These are phyloP conservation scores for Solenopsis fugax DNA, from an alignment of 1,140 invertebrate genomes.

Conservation along the genomic window DNA sequence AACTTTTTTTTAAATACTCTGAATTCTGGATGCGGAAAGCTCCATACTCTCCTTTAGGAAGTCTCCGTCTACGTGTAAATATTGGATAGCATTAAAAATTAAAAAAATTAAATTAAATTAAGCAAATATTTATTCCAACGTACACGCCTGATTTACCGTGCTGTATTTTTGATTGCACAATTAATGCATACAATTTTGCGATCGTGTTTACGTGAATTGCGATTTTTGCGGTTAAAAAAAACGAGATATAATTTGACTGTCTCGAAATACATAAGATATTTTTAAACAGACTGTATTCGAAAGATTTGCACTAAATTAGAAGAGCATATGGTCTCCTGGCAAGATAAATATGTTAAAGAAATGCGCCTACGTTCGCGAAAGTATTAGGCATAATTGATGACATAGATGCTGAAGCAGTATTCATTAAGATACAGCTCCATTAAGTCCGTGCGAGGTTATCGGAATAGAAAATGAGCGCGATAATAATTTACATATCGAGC, in stretches of 20 bases:
- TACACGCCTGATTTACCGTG: not conserved
- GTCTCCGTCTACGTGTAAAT: not conserved
- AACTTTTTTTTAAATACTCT: too few species aligned
- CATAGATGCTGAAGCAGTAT: constrained; percentile 22
- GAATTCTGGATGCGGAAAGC: too few species aligned
- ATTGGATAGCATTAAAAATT: constrained; percentile 4
- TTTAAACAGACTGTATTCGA: not conserved
- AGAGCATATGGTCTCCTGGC: not conserved
- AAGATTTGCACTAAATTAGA: not conserved
- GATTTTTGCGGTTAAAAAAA: not conserved
- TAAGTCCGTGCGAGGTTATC: constrained; percentile 40
- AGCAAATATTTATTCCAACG: not conserved
- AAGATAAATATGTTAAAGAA: constrained; percentile 35
- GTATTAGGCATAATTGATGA: constrained; percentile 20
- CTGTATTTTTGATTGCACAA: not conserved
- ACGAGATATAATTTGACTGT: not conserved
- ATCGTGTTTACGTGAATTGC: not conserved
- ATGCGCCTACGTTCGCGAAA: not conserved
- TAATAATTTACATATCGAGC: constrained; percentile 37
- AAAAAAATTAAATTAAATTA: not conserved
- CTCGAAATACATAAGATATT: not conserved
- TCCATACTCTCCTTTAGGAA: too few species aligned
- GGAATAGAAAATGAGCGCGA: constrained; percentile 39
- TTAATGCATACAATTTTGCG: not conserved
- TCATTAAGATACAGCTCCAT: constrained; percentile 1